Percentiles rank a stretch among this genome's conserved stretches.
Evolutionary conservation across 64 coral and sea anemone species (phyloP).

Genomic region (Actinia tenebrosa): DNA sequence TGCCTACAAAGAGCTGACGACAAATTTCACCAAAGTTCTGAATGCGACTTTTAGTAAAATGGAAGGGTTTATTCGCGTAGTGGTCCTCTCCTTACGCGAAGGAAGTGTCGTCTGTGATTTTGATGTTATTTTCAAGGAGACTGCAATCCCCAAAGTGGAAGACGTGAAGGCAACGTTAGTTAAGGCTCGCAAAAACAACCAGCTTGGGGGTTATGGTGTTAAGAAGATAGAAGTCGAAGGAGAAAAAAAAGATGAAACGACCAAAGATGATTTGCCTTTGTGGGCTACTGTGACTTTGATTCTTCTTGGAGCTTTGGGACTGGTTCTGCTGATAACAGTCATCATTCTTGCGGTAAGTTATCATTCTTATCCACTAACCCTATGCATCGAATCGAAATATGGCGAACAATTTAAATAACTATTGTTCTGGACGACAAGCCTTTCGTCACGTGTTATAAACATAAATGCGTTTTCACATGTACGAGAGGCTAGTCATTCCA

Average conservation of each 20-base stretch:
- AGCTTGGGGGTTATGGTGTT: not conserved
- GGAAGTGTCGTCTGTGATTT: constrained; percentile 51
- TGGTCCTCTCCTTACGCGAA: constrained; percentile 27
- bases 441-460: too few species aligned
- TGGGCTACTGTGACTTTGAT: constrained; percentile 43
- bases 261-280: constrained; percentile 3
- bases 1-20: not conserved
- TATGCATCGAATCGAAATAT: too few species aligned
- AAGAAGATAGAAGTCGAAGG: constrained; percentile 19
- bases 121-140: constrained; percentile 8
- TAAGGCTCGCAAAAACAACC: not conserved
- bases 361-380: not conserved
- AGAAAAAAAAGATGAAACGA: not conserved
- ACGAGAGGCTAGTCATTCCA: too few species aligned
- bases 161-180: not conserved
- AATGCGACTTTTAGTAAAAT: not conserved
- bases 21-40: constrained; percentile 21
- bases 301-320: constrained; percentile 12
- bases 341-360: constrained; percentile 40
- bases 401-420: too few species aligned
- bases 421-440: too few species aligned
- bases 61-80: constrained; percentile 26
- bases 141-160: not conserved
- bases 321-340: constrained; percentile 21
- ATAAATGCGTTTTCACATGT: too few species aligned